phyloP scores from a whole-genome alignment of 2,888 invertebrate genomes.

The Shargacucullia verbasci region DNA sequence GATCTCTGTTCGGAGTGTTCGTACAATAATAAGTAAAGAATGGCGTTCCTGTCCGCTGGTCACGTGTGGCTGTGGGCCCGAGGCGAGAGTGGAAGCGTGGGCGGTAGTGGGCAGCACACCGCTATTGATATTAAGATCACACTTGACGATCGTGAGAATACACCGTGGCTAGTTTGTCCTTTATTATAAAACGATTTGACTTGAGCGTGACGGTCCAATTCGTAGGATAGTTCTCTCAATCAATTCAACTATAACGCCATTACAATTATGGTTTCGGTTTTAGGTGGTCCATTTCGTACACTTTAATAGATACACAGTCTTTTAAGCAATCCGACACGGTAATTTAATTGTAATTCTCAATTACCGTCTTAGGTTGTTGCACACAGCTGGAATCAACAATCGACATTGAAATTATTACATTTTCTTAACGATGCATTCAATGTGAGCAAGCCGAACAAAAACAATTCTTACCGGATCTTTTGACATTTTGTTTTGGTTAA shows the following conservation, averaged over 20 bases:
- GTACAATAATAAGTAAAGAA: conserved; percentile 69
- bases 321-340: conserved; percentile 14
- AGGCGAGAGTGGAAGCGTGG: conserved; percentile 86
- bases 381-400: not conserved
- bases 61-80: conserved; percentile 79
- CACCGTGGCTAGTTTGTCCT: conserved; percentile 67
- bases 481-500: conserved; percentile 31
- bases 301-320: conserved; percentile 3
- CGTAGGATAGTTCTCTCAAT: conserved; percentile 22
- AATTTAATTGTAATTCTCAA: conserved; percentile 5
- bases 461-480: conserved; percentile 12
- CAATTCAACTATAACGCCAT: conserved; percentile 22
- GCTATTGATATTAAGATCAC: conserved; percentile 63
- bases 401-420: conserved; percentile 15
- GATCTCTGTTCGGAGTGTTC: conserved; percentile 66
- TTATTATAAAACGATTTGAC: conserved; percentile 49
- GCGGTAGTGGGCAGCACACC: conserved; percentile 63
- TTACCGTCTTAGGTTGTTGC: not conserved
- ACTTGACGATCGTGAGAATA: conserved; percentile 77
- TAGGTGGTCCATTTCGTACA: conserved; percentile 21
- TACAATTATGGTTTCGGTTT: conserved; percentile 10
- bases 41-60: conserved; percentile 74
- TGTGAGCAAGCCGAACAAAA: conserved; percentile 17
- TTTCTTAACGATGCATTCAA: conserved; percentile 7
- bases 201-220: conserved; percentile 32